These are phyloP conservation scores for Eristalinus sepulchralis DNA, from an alignment of 2,888 invertebrate species.

Conservation along the genomic window DNA sequence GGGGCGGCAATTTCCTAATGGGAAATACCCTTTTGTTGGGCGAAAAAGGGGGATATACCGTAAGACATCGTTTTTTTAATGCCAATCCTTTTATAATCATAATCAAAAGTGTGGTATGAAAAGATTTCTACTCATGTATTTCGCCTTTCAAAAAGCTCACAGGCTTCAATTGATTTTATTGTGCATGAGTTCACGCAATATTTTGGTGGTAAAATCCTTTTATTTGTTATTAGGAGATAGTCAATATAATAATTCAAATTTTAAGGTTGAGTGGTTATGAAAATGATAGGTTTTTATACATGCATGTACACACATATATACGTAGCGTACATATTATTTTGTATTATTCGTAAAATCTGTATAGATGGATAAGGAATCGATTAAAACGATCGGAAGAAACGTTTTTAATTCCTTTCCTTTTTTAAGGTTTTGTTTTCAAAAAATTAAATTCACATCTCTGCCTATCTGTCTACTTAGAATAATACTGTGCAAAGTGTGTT, in stretches of 20 bases:
- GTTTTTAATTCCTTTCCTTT: too few species aligned
- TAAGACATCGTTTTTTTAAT: constrained; percentile 12
- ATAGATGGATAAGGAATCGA: too few species aligned
- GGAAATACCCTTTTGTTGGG: constrained; percentile 22
- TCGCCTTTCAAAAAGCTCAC: neutral
- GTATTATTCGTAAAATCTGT: too few species aligned
- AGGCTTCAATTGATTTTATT: neutral
- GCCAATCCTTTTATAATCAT: constrained; percentile 14
- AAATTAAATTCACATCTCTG: too few species aligned
- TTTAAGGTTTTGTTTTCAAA: too few species aligned
- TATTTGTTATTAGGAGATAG: neutral
- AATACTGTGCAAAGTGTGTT: too few species aligned
- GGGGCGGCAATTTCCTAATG: constrained; percentile 27
- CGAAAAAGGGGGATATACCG: neutral
- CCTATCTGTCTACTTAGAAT: too few species aligned
- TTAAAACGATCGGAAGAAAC: too few species aligned
- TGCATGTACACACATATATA: too few species aligned
- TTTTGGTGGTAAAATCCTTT: neutral
- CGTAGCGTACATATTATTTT: too few species aligned
- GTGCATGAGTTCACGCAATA: neutral
- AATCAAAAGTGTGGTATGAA: neutral
- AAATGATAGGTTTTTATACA: neutral
- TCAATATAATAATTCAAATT: neutral
- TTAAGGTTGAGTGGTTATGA: neutral
- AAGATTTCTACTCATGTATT: neutral